Evolutionary conservation across 2,888 invertebrate genomes (phyloP), one percentile per base, ranked within the genome.

Genomic region (Anarsia innoxiella): DNA sequence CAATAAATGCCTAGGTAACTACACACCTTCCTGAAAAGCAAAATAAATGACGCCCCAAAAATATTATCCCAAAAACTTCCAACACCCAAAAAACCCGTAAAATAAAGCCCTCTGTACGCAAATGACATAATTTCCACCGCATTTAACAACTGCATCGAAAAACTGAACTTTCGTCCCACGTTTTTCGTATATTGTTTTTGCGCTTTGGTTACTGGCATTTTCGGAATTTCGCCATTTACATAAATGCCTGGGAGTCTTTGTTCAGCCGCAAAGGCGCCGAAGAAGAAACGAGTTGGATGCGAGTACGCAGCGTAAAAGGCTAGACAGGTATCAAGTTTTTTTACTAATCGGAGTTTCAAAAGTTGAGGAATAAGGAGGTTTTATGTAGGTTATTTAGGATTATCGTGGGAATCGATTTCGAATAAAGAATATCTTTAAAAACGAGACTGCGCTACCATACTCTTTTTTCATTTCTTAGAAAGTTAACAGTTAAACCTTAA

Each of bases 171-270:
- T 78, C 74, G 65, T 65, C 65, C 59, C 63, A 66, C 60, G 63
- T 63, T 70, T 78, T 77, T 78, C 57, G 10, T 61, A 59, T 65
- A 66, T 74, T 73, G 74, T 78, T 78, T 82, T 80, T 77, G 70
- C 62, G 48, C 51, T 58, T 55, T 59, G 56, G 60, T 62, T 61
- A 65, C 60, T 51, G 68, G 73, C 67, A 78, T 77, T 78, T 79
- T 80, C 69, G 78, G 79, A 76, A 80, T 80, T 72, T 70, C 64
- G 62, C 57, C 66, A 82, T 83, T 83, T 83, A 79, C 83, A 82
- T 83, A 83, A 80, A 82, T 80, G 58, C 78, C 71, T 51, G 48
- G 53, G 59, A 16, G 62, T 66, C 78, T 79, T 79, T 79, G 78
- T 79, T 66, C 67, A 75, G 76, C 76, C 70, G 72, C 73, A 66